Evolutionary conservation across 2,888 invertebrate genomes (phyloP), one percentile per base, ranked within the genome.

Genomic region (Xanthorhoe spadicearia): DNA sequence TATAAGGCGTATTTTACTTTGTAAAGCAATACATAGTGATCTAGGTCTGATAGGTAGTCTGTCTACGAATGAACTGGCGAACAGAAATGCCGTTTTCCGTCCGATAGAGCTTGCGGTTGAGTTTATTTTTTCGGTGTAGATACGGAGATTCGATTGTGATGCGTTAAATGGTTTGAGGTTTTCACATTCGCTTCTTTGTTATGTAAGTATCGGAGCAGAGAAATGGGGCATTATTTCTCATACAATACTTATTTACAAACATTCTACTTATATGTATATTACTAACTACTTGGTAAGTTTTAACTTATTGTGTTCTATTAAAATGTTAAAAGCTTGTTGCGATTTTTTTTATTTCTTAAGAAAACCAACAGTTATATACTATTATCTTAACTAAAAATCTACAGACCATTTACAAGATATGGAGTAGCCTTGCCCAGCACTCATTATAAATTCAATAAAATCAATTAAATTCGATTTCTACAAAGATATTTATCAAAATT

Each of bases 41-140:
- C 23, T 6, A 49, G 15, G 23, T 15, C 23, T 43, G 53, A 23
- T 57, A 18, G 13, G 43, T 32, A n/a, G 62, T 79, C 79, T 80
- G 78, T 81, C 83, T 77, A 70, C 77, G 79, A 82, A 79, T 78
- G 82, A 82, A 83, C 81, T 79, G 81, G 74, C 81, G 74, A 80
- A 82, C 86, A 87, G 87, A 82, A 85, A 90, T 84, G 84, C 82
- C 81, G 80, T 87, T 89, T 85, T 85, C 83, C 83, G 83, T 68
- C 56, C 64, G 64, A 70, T 67, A 64, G 66, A 65, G 63, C 68
- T 66, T 66, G 63, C 53, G 64, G 69, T 64, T 50, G 57, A 57
- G 66, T 70, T 68, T 58, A 61, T 69, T 72, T 71, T 71, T 73
- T 68, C 62, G 64, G 62, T 72, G 68, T 63, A 61, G 57, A 57